A percentile compares a stretch with the other conserved stretches of the same genome.
These are phyloP conservation scores for Etheostoma spectabile DNA, from an alignment of 2,113 vertebrate genomes.

Conservation along the genomic window DNA sequence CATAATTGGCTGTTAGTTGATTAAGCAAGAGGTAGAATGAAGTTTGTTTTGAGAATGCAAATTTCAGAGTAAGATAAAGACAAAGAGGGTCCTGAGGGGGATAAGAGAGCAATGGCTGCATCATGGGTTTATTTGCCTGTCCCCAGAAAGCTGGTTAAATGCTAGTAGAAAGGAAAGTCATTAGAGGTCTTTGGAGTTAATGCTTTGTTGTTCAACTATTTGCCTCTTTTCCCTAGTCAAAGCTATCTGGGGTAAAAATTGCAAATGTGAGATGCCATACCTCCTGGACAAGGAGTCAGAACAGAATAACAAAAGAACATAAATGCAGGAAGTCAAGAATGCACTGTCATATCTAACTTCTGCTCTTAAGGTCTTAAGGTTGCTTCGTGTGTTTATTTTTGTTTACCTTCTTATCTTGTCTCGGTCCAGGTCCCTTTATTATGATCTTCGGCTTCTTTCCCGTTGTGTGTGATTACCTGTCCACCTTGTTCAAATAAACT, in stretches of 20 bases:
- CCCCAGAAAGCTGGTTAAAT: neutral
- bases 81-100: neutral
- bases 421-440: too few relatives aligned
- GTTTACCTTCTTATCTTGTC: too few relatives aligned
- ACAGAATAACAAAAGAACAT: neutral
- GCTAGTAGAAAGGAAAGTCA: neutral
- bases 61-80: neutral
- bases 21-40: neutral
- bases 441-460: too few relatives aligned
- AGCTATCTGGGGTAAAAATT: neutral
- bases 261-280: neutral
- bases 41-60: neutral
- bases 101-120: neutral
- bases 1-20: constrained; percentile 4
- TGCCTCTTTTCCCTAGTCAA: neutral
- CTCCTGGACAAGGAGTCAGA: neutral
- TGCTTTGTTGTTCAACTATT: neutral
- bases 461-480: too few relatives aligned
- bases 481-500: too few relatives aligned
- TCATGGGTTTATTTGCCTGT: neutral
- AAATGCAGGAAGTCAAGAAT: too few relatives aligned
- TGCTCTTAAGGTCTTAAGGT: too few relatives aligned
- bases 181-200: neutral
- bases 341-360: too few relatives aligned
- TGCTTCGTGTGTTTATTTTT: too few relatives aligned